These are phyloP conservation scores for Pseudolaguvia tuberculata DNA, from an alignment of 2,113 vertebrate species.

Conservation along the genomic window DNA sequence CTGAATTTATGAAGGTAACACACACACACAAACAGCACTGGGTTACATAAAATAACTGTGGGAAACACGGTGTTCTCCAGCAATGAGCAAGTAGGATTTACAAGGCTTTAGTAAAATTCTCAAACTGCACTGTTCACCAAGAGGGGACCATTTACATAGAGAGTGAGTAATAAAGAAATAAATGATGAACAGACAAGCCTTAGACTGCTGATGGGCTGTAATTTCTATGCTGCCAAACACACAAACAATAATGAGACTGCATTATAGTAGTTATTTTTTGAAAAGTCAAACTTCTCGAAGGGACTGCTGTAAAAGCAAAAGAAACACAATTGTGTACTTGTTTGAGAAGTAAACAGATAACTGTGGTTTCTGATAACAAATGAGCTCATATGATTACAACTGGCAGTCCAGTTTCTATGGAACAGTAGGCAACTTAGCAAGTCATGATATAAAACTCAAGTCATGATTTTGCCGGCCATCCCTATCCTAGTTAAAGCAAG, in stretches of 20 bases:
- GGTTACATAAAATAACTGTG: constrained; percentile 2
- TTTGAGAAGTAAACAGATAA: constrained; percentile 20
- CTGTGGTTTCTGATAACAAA: constrained; percentile 21
- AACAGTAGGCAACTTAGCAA: constrained; percentile 5
- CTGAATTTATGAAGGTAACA: constrained; percentile 9
- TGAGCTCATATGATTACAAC: constrained; percentile 30
- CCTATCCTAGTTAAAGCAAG: constrained; percentile 13
- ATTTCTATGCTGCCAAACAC: constrained; percentile 34
- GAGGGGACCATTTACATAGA: too few species aligned
- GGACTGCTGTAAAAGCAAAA: neutral
- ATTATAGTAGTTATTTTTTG: constrained; percentile 19
- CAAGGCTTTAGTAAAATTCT: neutral
- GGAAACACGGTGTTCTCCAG: neutral
- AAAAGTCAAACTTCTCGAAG: constrained; percentile 2
- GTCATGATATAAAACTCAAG: neutral
- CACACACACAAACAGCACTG: neutral
- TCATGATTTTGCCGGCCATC: neutral
- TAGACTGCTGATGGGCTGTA: constrained; percentile 31
- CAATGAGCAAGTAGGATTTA: neutral
- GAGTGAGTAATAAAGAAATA: neutral
- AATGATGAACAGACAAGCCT: constrained; percentile 7
- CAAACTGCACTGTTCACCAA: constrained; percentile 7
- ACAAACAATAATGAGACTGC: constrained; percentile 29
- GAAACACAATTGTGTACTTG: constrained; percentile 4
- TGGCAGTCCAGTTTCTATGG: neutral